Evolutionary conservation across 92 coral and sea anemone genomes (phyloP).

Genomic region (Pocillopora grandis): DNA sequence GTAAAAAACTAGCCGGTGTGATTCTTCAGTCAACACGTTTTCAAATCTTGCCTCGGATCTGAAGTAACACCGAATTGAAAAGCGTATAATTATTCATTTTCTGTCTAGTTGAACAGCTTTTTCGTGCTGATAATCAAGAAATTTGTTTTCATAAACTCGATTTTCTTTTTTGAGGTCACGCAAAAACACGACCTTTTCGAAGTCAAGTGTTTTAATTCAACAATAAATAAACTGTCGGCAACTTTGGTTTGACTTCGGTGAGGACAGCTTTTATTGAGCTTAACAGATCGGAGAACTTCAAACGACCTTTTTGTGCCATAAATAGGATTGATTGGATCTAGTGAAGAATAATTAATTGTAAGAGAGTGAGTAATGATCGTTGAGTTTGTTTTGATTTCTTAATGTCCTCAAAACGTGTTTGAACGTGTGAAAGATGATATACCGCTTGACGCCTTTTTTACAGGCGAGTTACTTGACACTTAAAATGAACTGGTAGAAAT

Average conservation of each 20-base stretch:
- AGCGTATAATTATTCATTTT: slow-evolving; percentile 7
- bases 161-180: slow-evolving; percentile 28
- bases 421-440: slow-evolving; percentile 30
- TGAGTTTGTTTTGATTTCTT: slow-evolving; percentile 28
- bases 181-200: slow-evolving; percentile 49
- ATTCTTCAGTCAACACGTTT: background rate
- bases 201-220: slow-evolving; percentile 49
- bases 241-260: slow-evolving; percentile 43
- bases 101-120: slow-evolving; percentile 31
- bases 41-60: background rate
- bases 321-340: slow-evolving; percentile 30
- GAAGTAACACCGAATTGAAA: background rate
- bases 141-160: slow-evolving; percentile 45
- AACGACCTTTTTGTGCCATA: slow-evolving; percentile 30
- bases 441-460: slow-evolving; percentile 6
- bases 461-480: slow-evolving; percentile 29
- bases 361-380: slow-evolving; percentile 16
- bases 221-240: slow-evolving; percentile 57
- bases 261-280: slow-evolving; percentile 42
- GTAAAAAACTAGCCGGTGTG: background rate
- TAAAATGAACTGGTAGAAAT: background rate
- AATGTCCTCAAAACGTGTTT: slow-evolving; percentile 31
- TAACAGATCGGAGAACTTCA: slow-evolving; percentile 51
- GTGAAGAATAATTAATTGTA: slow-evolving; percentile 12
- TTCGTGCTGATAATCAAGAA: slow-evolving; percentile 30